Percentiles rank a stretch among this genome's conserved stretches.
phyloP scores from a whole-genome alignment of 2,797 vertebrate species.

The Xerus rutilus region DNA sequence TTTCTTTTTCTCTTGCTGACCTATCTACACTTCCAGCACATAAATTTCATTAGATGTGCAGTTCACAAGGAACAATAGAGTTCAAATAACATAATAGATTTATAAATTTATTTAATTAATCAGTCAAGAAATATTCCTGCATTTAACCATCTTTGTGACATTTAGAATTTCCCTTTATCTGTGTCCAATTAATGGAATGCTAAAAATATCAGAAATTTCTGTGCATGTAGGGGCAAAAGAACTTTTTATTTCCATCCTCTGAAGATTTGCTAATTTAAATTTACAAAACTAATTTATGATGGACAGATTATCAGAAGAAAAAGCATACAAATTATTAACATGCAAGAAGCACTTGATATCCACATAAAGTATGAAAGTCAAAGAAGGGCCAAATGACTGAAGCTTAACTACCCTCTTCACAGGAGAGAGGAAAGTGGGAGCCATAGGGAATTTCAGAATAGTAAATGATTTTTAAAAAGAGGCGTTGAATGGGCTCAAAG shows the following conservation, averaged over 20 bases:
- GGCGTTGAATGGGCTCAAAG: background rate
- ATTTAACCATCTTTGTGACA: background rate
- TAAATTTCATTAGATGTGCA: background rate
- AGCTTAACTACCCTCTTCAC: background rate
- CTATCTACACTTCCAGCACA: background rate
- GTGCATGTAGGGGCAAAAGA: background rate
- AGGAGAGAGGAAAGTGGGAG: background rate
- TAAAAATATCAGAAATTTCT: background rate
- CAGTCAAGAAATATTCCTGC: background rate
- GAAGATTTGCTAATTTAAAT: background rate
- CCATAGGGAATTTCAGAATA: background rate
- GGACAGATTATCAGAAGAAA: background rate
- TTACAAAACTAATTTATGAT: background rate
- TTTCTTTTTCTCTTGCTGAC: background rate
- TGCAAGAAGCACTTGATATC: background rate
- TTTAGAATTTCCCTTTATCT: background rate
- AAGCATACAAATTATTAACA: background rate
- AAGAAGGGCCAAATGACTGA: no score
- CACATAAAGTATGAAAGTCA: background rate
- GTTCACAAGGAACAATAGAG: background rate
- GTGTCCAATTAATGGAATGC: background rate
- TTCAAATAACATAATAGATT: background rate
- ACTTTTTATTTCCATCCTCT: background rate
- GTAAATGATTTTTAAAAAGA: background rate
- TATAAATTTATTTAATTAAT: constrained; percentile 3